These are phyloP conservation scores for Marronus borbonicus DNA, from an alignment of 2,888 invertebrate species.

Conservation along the genomic window DNA sequence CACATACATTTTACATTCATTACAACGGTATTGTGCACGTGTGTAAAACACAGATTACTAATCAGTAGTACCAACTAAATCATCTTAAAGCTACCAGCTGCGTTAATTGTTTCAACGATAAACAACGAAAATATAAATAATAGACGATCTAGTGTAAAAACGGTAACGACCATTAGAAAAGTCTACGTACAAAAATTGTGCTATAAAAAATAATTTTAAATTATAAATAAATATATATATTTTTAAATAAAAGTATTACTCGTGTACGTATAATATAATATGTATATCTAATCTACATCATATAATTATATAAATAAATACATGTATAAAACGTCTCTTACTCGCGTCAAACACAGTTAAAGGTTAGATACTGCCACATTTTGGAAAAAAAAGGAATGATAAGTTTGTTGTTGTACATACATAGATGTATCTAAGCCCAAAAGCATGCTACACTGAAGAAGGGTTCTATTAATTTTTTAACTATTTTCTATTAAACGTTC, in stretches of 20 bases:
- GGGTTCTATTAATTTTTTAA: slow-evolving; percentile 10
- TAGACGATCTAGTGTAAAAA: slow-evolving; percentile 1
- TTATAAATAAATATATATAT: slow-evolving; percentile 18
- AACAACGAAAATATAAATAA: slow-evolving; percentile 34
- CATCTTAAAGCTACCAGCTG: slow-evolving; percentile 54
- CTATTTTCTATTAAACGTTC: neutral
- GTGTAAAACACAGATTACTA: slow-evolving; percentile 28
- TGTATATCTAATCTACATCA: slow-evolving; percentile 22
- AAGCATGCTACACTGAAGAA: slow-evolving; percentile 33
- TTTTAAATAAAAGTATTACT: slow-evolving; percentile 37
- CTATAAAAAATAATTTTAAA: slow-evolving; percentile 46
- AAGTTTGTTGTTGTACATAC: neutral
- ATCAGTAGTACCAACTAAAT: slow-evolving; percentile 44
- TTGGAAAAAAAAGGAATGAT: slow-evolving; percentile 8
- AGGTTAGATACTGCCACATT: slow-evolving; percentile 35
- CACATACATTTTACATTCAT: slow-evolving; percentile 19
- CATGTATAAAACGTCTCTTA: slow-evolving; percentile 38
- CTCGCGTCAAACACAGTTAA: slow-evolving; percentile 38
- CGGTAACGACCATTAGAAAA: slow-evolving; percentile 46
- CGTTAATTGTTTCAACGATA: slow-evolving; percentile 26
- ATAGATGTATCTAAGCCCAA: slow-evolving; percentile 27
- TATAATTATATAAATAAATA: slow-evolving; percentile 45
- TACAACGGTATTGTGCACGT: slow-evolving; percentile 31
- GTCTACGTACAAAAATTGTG: slow-evolving; percentile 48
- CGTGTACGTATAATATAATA: slow-evolving; percentile 37